phyloP scores from a whole-genome alignment of 2,797 vertebrate species.

The Percopsis omiscomaycus region DNA sequence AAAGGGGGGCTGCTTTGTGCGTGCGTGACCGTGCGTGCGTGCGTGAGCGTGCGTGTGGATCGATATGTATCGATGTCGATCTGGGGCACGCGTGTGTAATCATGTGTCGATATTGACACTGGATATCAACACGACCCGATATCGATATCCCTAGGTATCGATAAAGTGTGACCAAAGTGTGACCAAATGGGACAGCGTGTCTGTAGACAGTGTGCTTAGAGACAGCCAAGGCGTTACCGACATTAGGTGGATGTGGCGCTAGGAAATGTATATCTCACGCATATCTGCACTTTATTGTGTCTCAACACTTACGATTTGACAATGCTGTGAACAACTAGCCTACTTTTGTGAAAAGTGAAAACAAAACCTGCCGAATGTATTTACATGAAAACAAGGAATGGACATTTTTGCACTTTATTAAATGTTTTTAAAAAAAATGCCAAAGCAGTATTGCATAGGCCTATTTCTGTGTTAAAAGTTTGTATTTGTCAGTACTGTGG shows the following conservation, averaged over 20 bases:
- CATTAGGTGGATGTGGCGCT: constrained; percentile 50
- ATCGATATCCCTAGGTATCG: too few relatives aligned
- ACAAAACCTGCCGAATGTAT: constrained; percentile 81
- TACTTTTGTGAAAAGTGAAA: constrained; percentile 69
- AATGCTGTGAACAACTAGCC: constrained; percentile 76
- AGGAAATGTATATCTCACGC: constrained; percentile 44
- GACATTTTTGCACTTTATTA: constrained; percentile 89
- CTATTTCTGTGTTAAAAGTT: constrained; percentile 72
- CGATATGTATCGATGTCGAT: neutral
- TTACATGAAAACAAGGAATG: constrained; percentile 68
- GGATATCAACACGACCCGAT: too few relatives aligned
- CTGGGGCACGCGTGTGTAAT: too few relatives aligned
- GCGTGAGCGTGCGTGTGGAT: constrained; percentile 5
- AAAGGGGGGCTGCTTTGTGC: neutral
- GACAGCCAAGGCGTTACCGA: constrained; percentile 73
- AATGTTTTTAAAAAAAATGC: constrained; percentile 82
- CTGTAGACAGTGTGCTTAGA: constrained; percentile 75
- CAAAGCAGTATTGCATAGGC: constrained; percentile 92
- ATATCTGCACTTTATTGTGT: constrained; percentile 89
- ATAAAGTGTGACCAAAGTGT: constrained; percentile 15
- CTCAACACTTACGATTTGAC: constrained; percentile 60
- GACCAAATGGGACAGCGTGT: constrained; percentile 21
- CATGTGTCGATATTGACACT: too few relatives aligned
- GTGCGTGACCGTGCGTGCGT: constrained; percentile 2
- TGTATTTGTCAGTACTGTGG: constrained; percentile 67